A percentile compares a stretch with the other conserved stretches of the same genome.
Conservation (phyloP, 2,888 invertebrate genomes). For the Napeogenes sylphis region DNA sequence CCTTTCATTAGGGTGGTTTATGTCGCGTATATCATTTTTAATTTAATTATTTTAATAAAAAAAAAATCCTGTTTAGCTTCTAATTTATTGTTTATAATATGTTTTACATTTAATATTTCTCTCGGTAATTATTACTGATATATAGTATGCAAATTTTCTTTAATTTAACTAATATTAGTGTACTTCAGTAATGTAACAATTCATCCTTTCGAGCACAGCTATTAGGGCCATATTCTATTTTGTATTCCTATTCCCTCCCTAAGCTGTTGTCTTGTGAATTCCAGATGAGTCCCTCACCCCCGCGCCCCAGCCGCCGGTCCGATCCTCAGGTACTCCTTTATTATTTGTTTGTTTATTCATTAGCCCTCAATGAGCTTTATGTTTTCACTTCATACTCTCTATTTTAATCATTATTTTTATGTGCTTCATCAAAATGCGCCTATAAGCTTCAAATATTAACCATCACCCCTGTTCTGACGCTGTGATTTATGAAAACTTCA, state of each 20-base stretch:
- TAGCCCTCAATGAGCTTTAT: slow-evolving; percentile 30
- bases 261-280: slow-evolving; percentile 75
- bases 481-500: no score
- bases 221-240: slow-evolving; percentile 39
- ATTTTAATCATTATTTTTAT: slow-evolving; percentile 4
- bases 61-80: no score
- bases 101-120: no score
- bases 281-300: slow-evolving; percentile 77
- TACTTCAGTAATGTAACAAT: slow-evolving; percentile 13
- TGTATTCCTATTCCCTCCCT: slow-evolving; percentile 57
- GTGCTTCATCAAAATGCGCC: not conserved
- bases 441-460: no score
- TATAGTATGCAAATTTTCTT: not conserved
- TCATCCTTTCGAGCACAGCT: slow-evolving; percentile 29
- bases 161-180: not conserved
- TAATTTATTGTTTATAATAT: no score
- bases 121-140: no score
- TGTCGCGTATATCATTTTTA: not conserved
- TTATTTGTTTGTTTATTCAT: slow-evolving; percentile 33
- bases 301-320: slow-evolving; percentile 74
- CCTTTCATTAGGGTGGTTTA: slow-evolving; percentile 21
- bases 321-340: slow-evolving; percentile 73
- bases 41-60: not conserved
- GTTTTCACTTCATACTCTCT: slow-evolving; percentile 18
- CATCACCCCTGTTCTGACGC: no score